Evolutionary conservation across 2,113 vertebrate genomes (phyloP).

Genomic region (Eudyptes chrysolophus): DNA sequence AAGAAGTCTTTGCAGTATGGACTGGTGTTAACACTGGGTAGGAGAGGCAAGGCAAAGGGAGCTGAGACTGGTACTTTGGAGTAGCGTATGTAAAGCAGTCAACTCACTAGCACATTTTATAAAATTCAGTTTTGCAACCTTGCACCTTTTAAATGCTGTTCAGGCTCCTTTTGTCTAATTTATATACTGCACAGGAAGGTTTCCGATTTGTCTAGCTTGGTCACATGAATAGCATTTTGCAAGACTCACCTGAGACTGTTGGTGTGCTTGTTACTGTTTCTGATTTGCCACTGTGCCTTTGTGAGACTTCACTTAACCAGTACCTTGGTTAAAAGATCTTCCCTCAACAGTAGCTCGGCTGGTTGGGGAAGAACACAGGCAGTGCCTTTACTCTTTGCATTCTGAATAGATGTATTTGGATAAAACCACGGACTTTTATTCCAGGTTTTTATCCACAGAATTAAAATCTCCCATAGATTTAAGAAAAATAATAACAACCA

Average conservation of each 20-base stretch:
- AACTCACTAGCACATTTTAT: neutral
- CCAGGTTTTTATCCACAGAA: neutral
- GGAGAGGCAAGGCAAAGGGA: neutral
- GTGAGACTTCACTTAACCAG: neutral
- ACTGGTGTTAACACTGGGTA: no score
- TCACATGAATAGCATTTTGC: neutral
- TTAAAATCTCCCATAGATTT: neutral
- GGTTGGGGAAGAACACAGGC: neutral
- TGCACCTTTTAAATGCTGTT: neutral
- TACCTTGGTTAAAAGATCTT: neutral
- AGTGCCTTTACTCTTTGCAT: neutral
- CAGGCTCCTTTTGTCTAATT: neutral
- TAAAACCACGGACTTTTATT: neutral
- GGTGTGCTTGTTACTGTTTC: neutral
- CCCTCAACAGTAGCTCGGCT: neutral
- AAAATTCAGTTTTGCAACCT: neutral
- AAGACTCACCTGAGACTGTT: neutral
- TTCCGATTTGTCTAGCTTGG: neutral
- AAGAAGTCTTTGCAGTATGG: accelerated
- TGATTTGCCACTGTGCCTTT: neutral
- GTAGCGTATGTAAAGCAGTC: accelerated
- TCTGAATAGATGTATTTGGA: neutral
- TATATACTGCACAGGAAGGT: neutral
- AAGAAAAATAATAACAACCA: neutral
- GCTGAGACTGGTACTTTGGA: accelerated